These are phyloP conservation scores for Bombus breviceps DNA, from an alignment of 1,140 invertebrate genomes.

Conservation along the genomic window DNA sequence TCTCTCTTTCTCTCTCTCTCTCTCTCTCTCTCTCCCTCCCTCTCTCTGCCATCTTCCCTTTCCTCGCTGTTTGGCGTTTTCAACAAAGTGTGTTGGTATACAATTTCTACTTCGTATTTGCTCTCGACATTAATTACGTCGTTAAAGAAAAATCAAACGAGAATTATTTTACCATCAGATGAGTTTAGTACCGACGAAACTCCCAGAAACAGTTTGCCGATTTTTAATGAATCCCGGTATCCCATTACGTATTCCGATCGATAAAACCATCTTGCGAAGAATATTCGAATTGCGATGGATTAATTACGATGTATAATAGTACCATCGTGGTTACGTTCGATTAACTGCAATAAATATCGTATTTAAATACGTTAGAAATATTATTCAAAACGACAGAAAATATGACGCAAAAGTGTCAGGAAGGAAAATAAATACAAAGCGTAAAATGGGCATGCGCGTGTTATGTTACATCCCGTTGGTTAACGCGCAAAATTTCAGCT, in stretches of 20 bases:
- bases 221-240: not conserved
- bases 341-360: not conserved
- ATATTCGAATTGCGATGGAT: no score
- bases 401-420: not conserved
- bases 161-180: no score
- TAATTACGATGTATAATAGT: not conserved
- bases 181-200: not conserved
- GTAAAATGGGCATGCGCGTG: no score
- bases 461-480: not conserved
- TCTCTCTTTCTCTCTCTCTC: not conserved
- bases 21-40: not conserved
- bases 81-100: no score
- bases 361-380: not conserved
- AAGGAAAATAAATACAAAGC: no score
- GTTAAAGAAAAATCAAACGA: no score
- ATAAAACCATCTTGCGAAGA: not conserved
- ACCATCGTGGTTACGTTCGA: not conserved
- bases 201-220: not conserved
- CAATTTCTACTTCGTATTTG: no score
- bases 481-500: not conserved
- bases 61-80: no score
- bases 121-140: no score
- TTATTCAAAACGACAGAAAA: not conserved
- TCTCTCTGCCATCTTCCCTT: not conserved
- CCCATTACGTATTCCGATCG: no score